A percentile compares a stretch with the other conserved stretches of the same genome.
phyloP scores from a whole-genome alignment of 2,797 vertebrate species.

The Girardinus metallicus region DNA sequence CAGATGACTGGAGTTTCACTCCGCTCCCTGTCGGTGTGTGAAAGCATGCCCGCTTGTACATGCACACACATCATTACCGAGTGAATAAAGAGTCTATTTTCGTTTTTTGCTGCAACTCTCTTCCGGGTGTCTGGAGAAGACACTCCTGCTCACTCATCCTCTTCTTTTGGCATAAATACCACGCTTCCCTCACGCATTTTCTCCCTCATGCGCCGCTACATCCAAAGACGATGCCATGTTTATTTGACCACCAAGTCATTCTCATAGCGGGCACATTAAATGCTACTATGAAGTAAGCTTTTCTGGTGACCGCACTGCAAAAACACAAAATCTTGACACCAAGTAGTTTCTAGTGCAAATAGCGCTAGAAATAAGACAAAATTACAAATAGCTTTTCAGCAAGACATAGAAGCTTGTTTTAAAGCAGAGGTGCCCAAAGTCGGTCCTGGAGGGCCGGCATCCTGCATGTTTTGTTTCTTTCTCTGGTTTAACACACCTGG shows the following conservation, averaged over 20 bases:
- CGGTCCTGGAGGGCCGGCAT: too few species aligned
- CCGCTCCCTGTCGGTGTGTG: slow-evolving; percentile 18
- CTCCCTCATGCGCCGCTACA: slow-evolving; percentile 35
- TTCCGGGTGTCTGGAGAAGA: slow-evolving; percentile 70
- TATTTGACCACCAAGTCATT: slow-evolving; percentile 55
- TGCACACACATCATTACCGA: slow-evolving; percentile 23
- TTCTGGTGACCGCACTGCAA: neutral
- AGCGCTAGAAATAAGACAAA: too few species aligned
- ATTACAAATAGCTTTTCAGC: too few species aligned
- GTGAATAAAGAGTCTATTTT: slow-evolving; percentile 33
- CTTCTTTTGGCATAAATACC: slow-evolving; percentile 56
- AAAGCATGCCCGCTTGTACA: slow-evolving; percentile 20
- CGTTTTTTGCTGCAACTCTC: slow-evolving; percentile 47
- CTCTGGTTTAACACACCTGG: too few species aligned
- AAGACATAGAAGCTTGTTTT: too few species aligned
- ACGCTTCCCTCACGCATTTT: slow-evolving; percentile 3
- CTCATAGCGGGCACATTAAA: slow-evolving; percentile 44
- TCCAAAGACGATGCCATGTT: slow-evolving; percentile 28
- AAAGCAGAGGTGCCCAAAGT: too few species aligned
- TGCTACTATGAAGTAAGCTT: slow-evolving; percentile 19
- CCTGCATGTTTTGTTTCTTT: too few species aligned
- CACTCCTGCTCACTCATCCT: slow-evolving; percentile 50
- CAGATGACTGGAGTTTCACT: slow-evolving; percentile 40
- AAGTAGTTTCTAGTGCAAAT: too few species aligned
- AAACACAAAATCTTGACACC: too few species aligned